Evolutionary conservation across 2,888 invertebrate genomes (phyloP).

Genomic region (Monoplex corrugatus): DNA sequence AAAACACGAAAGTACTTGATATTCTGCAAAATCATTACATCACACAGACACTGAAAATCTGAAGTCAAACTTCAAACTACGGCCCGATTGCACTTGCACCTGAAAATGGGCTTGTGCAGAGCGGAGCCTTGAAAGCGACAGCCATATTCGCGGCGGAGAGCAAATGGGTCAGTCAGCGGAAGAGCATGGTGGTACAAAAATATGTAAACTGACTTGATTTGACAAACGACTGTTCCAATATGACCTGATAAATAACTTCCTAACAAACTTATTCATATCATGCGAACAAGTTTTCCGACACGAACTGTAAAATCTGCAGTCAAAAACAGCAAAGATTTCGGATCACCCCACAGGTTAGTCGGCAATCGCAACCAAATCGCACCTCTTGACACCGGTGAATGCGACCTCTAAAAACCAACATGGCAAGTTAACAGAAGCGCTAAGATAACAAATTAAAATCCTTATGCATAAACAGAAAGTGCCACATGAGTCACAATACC

Average conservation of each 20-base stretch:
- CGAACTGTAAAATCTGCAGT: conserved; percentile 32
- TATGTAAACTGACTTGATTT: neutral
- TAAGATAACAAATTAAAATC: neutral
- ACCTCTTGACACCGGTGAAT: conserved; percentile 48
- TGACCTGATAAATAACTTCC: neutral
- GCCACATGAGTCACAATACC: conserved; percentile 75
- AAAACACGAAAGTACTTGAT: neutral
- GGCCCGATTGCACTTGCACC: conserved; percentile 11
- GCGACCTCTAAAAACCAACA: conserved; percentile 42
- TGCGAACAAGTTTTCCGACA: neutral
- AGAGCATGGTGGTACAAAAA: conserved; percentile 41
- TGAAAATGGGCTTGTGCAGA: conserved; percentile 33
- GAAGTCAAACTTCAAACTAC: no score
- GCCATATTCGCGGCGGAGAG: conserved; percentile 50
- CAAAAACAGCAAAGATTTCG: conserved; percentile 23
- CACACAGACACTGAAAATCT: neutral
- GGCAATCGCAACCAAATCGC: conserved; percentile 50
- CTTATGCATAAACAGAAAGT: conserved; percentile 16
- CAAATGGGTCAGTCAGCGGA: conserved; percentile 53
- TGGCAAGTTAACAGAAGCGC: neutral
- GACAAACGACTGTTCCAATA: neutral
- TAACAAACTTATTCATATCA: neutral
- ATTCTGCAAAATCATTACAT: neutral
- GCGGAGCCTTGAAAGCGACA: conserved; percentile 30
- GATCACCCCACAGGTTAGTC: conserved; percentile 46